Evolutionary conservation across 2,797 vertebrate genomes (phyloP).

Genomic region (Typhlichthys subterraneus): DNA sequence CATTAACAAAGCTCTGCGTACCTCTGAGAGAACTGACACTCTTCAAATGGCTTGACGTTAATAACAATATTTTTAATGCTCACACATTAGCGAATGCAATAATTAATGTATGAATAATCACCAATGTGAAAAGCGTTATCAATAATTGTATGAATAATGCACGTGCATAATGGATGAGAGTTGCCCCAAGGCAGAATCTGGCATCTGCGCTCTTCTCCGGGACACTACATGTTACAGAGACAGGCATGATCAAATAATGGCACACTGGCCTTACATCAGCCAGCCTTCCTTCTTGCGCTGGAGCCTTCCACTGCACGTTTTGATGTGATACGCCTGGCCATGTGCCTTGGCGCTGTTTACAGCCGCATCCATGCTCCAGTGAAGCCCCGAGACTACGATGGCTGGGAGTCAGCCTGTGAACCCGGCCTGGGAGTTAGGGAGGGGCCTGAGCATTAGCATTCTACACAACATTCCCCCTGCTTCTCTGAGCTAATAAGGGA

Average conservation of each 20-base stretch:
- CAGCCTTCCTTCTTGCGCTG: conserved; percentile 45
- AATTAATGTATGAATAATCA: conserved; percentile 91
- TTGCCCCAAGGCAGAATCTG: conserved; percentile 86
- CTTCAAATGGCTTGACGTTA: conserved; percentile 79
- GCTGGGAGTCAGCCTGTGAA: conserved; percentile 38
- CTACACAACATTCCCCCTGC: conserved; percentile 44
- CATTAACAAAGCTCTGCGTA: conserved; percentile 32
- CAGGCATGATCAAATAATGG: conserved; percentile 83
- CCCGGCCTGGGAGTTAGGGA: conserved; percentile 32
- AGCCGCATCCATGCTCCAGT: conserved; percentile 37
- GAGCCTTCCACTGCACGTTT: conserved; percentile 40
- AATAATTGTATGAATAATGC: conserved; percentile 91
- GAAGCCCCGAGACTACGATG: conserved; percentile 25
- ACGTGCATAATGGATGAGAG: conserved; percentile 90
- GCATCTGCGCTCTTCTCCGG: conserved; percentile 82
- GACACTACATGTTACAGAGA: conserved; percentile 79
- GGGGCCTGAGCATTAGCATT: conserved; percentile 71
- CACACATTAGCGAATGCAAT: conserved; percentile 82
- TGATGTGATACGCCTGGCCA: conserved; percentile 42
- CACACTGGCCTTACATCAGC: conserved; percentile 68
- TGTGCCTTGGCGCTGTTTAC: conserved; percentile 61
- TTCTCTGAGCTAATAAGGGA: conserved; percentile 74
- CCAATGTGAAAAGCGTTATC: conserved; percentile 88
- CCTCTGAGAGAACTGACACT: conserved; percentile 54
- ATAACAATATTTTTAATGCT: conserved; percentile 86